phyloP scores from a whole-genome alignment of 2,113 vertebrate genomes.

The Litocranius walleri region DNA sequence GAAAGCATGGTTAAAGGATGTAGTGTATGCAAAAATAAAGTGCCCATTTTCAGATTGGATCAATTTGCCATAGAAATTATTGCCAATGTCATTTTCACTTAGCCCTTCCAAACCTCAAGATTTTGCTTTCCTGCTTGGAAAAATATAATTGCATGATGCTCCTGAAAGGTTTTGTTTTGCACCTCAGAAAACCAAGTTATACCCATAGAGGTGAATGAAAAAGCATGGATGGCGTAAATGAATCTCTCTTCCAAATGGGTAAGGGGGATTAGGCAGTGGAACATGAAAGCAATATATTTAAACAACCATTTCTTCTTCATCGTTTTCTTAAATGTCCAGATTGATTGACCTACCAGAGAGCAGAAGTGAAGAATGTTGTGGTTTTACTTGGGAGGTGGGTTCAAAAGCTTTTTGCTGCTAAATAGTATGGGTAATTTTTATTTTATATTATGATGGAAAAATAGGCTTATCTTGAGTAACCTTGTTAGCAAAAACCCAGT shows the following conservation, averaged over 20 bases:
- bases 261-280: neutral
- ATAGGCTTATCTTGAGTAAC: conserved; percentile 31
- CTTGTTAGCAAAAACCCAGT: conserved; percentile 35
- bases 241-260: neutral
- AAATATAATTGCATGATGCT: conserved; percentile 20
- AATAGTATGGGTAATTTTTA: conserved; percentile 60
- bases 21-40: conserved; percentile 12
- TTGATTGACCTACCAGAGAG: conserved; percentile 56
- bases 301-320: neutral
- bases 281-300: neutral
- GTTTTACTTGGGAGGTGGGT: conserved; percentile 60
- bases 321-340: neutral
- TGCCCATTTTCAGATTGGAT: conserved; percentile 14
- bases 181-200: conserved; percentile 27
- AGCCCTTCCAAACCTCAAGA: conserved; percentile 58
- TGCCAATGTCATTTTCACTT: conserved; percentile 53
- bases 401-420: conserved; percentile 62
- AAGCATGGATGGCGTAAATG: neutral
- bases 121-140: conserved; percentile 53
- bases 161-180: neutral
- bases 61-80: conserved; percentile 16
- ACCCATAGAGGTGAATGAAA: neutral
- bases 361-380: conserved; percentile 64
- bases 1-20: neutral
- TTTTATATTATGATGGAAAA: conserved; percentile 63